These are phyloP conservation scores for Eupithecia subumbrata DNA, from an alignment of 2,888 invertebrate genomes.

Conservation along the genomic window DNA sequence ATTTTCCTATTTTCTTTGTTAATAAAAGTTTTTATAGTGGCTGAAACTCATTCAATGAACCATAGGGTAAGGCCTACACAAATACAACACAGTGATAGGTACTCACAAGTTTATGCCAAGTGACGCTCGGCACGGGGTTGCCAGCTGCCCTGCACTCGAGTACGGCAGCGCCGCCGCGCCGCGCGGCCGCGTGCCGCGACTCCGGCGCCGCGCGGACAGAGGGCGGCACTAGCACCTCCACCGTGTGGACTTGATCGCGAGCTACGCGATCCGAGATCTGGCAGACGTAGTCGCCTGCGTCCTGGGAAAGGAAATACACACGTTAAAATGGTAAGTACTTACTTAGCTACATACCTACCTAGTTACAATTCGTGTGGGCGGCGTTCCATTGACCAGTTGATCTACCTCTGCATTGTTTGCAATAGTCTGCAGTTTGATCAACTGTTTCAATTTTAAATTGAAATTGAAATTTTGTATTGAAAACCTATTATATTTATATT, in stretches of 20 bases:
- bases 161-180: slow-evolving; percentile 87
- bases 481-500: too few relatives aligned
- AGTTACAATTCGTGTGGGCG: too few relatives aligned
- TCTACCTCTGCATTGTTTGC: too few relatives aligned
- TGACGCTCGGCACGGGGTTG: slow-evolving; percentile 88
- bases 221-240: slow-evolving; percentile 89
- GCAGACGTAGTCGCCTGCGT: slow-evolving; percentile 89
- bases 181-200: slow-evolving; percentile 86
- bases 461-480: too few relatives aligned
- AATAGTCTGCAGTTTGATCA: too few relatives aligned
- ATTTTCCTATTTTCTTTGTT: too few relatives aligned
- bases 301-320: slow-evolving; percentile 60
- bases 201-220: slow-evolving; percentile 87
- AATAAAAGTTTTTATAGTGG: too few relatives aligned
- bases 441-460: too few relatives aligned
- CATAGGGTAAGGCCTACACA: too few relatives aligned
- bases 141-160: slow-evolving; percentile 88
- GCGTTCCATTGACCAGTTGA: too few relatives aligned
- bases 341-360: not conserved
- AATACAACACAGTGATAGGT: too few relatives aligned
- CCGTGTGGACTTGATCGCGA: slow-evolving; percentile 88
- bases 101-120: slow-evolving; percentile 87
- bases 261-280: slow-evolving; percentile 88
- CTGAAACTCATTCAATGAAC: too few relatives aligned
- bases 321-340: not conserved